Evolutionary conservation across 2,888 invertebrate species (phyloP), one percentile per base, ranked within the genome.

Genomic region (Apotomis turbidana): DNA sequence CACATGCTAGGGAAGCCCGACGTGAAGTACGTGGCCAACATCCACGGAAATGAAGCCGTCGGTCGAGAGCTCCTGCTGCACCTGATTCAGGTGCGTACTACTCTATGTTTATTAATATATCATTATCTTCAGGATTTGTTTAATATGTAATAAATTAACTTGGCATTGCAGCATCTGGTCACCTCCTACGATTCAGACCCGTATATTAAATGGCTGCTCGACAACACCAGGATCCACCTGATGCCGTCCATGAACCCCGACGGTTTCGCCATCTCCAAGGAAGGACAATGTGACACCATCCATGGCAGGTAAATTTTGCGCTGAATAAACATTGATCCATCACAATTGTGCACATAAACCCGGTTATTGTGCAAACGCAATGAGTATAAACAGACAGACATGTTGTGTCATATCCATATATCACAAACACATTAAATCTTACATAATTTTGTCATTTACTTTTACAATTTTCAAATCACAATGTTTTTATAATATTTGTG

Each of bases 241-340:
- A 95, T 99, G 95, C 99, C 99, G 0, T 97, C 98, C 0, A 98
- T 99, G 98, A 99, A 99, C 90, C 99, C 99, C 0, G 99, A 99
- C 88, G 99, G 99, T 36, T 99, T 97, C 91, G 97, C 98, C 80
- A 96, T 96, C 27, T 98, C 99, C 5, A 96, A 96, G 80, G 98
- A 98, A 89, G 98, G 98, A 49, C 95, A 96, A 74, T 98, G 98
- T 82, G 97, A 97, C 81, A 97, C 97, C 38, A 96, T 97, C 9
- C 96, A 96, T 87, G 98, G 98, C 87, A 96, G 98, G 97, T 97
- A 89, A 85, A 77, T 52, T 63, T 55, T 4, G 9, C 13, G 10
- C 36, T 15, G 36, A 36, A 46, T 49, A 64, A 57, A 59, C 15
- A 59, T 52, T 59, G 51, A 63, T 70, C 44, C n/a, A 44, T 61